Conservation (phyloP, 2,113 vertebrate genomes). For the Xiphophorus maculatus region DNA sequence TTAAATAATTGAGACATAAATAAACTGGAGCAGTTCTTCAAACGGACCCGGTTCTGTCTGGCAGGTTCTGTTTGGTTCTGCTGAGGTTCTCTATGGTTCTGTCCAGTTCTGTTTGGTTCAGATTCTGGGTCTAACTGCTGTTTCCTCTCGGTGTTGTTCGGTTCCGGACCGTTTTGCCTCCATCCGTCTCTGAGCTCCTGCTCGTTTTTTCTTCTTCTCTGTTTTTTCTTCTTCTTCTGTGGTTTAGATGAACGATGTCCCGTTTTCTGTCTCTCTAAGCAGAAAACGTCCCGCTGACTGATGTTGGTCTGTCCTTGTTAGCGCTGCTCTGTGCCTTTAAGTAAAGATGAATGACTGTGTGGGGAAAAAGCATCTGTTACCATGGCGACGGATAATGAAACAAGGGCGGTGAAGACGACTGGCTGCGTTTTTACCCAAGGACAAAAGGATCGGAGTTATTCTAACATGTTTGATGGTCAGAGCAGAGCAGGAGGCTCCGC, state of each 20-base stretch:
- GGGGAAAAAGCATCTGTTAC: constrained; percentile 11
- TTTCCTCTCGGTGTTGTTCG: neutral
- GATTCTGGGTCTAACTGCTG: too few species aligned
- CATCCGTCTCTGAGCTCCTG: neutral
- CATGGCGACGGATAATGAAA: constrained; percentile 11
- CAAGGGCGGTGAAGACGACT: neutral
- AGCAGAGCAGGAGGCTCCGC: too few species aligned
- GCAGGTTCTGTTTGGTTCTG: too few species aligned
- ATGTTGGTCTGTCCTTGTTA: constrained; percentile 15
- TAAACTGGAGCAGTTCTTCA: too few species aligned
- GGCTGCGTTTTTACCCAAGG: neutral
- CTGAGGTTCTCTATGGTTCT: too few species aligned
- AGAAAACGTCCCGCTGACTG: constrained; percentile 9
- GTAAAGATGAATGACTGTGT: constrained; percentile 14
- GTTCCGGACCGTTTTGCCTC: neutral
- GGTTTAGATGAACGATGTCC: constrained; percentile 6
- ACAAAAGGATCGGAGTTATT: neutral
- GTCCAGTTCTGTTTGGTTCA: too few species aligned
- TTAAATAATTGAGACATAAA: too few species aligned
- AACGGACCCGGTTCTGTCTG: too few species aligned
- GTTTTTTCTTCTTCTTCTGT: neutral
- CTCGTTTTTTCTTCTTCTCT: too few species aligned
- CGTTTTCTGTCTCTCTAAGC: constrained; percentile 3
- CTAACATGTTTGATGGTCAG: neutral
- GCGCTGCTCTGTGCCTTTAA: neutral